A percentile compares a stretch with the other conserved stretches of the same genome.
phyloP scores from a whole-genome alignment of 2,113 vertebrate genomes.

The Etheostoma spectabile region DNA sequence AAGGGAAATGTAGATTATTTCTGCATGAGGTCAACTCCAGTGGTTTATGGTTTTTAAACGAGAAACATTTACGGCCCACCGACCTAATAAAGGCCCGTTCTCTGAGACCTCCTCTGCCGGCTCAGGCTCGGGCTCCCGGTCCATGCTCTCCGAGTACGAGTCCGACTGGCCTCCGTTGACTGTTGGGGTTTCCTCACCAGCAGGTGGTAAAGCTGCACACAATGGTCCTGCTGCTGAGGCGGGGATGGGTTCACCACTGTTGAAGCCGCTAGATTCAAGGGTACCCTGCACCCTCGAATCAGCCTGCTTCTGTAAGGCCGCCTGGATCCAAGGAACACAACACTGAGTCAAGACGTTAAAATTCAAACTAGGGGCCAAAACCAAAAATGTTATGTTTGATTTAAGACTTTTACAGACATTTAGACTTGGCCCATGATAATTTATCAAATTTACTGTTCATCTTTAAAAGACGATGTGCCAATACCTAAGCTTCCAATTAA shows the following conservation, averaged over 20 bases:
- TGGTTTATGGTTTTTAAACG: background rate
- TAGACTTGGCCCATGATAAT: background rate
- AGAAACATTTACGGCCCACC: conserved; percentile 63
- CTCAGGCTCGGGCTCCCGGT: conserved; percentile 90
- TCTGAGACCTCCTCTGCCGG: conserved; percentile 91
- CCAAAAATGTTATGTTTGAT: background rate
- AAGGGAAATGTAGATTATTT: background rate
- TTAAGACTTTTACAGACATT: background rate
- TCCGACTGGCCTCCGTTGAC: conserved; percentile 93
- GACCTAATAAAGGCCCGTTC: conserved; percentile 92
- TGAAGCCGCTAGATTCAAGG: conserved; percentile 76
- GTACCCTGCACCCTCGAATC: conserved; percentile 80
- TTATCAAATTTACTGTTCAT: background rate
- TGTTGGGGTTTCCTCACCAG: conserved; percentile 85
- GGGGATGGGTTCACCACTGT: conserved; percentile 61
- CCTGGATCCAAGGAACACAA: conserved; percentile 77
- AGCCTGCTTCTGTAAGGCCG: conserved; percentile 93
- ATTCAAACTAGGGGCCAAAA: background rate
- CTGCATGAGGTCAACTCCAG: background rate
- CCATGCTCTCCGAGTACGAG: conserved; percentile 86
- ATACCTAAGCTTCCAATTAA: background rate
- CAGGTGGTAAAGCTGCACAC: conserved; percentile 62
- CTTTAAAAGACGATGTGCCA: background rate
- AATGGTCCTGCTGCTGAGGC: conserved; percentile 50
- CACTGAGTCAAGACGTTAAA: background rate